Evolutionary conservation across 2,888 invertebrate species (phyloP), one percentile per base, ranked within the genome.

Genomic region (Calameuta filiformis): DNA sequence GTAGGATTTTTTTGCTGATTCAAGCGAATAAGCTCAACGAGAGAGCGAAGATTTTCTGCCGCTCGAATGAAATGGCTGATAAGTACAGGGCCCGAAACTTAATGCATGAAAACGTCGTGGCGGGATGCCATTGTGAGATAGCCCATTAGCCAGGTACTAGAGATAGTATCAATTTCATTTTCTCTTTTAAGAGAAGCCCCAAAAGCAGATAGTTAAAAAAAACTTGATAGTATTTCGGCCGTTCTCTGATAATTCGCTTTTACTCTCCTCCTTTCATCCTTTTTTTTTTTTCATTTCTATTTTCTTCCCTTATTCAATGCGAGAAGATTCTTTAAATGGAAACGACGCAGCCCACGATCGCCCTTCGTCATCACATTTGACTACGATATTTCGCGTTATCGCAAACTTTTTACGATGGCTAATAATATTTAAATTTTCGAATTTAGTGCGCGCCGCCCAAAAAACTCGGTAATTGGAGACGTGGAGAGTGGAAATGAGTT

Each of bases 141-240:
- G 74, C 12, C 74, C 74, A 74, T 74, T 74, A 35, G 35, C 35
- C 35, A 35, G 74, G 35, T 35, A 11, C 74, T 74, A 35, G 34
- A 74, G 74, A 74, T 35, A 35, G 35, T 34, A 74, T 74, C 74
- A 74, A 74, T 74, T 74, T 74, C 74, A 74, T 74, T 74, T 74
- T 74, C 30, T 34, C n/a, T 33, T 15, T 74, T 35, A 35, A 35
- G 74, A 23, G 11, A 74, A 34, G 12, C 12, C 3, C 3, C 6
- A 30, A 56, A 71, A 71, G 71, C 30, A 33, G 56, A 56, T 34
- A 34, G 71, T n/a, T 6, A 11, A 11, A 23, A 31, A 71, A 23
- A 71, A 31, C 30, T 34, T 12, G 6, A 30, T 33, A 71, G 12
- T 71, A 12, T 71, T 71, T 34, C 15, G 23, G 71, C 23, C 30